A percentile compares a stretch with the other conserved stretches of the same genome.
phyloP scores from a whole-genome alignment of 2,888 invertebrate genomes.

The Aphodius sticticus region DNA sequence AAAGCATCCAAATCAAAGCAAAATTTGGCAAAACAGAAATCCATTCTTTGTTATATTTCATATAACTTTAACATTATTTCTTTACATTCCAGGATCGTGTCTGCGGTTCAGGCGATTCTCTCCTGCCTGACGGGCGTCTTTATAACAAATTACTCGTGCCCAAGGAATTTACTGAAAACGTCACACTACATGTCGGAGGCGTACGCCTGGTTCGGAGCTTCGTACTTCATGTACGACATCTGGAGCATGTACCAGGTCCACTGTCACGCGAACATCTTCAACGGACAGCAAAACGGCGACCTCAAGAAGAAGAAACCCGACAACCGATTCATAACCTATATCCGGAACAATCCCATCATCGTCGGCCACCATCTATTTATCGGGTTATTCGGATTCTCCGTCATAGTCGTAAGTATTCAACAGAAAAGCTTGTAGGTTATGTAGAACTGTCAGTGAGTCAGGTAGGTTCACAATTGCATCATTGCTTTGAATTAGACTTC shows the following conservation, averaged over 20 bases:
- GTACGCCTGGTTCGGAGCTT: slow-evolving; percentile 82
- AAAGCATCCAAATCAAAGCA: too few species aligned
- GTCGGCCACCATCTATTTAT: slow-evolving; percentile 79
- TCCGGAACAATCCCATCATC: slow-evolving; percentile 72
- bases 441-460: not conserved
- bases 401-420: slow-evolving; percentile 71
- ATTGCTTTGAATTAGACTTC: too few species aligned
- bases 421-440: not conserved
- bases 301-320: slow-evolving; percentile 37
- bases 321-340: slow-evolving; percentile 48
- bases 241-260: slow-evolving; percentile 83
- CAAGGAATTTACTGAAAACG: slow-evolving; percentile 71
- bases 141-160: slow-evolving; percentile 74
- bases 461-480: not conserved
- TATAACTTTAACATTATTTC: not conserved
- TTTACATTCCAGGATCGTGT: slow-evolving; percentile 67
- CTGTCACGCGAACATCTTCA: slow-evolving; percentile 42
- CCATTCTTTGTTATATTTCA: not conserved
- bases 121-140: slow-evolving; percentile 73
- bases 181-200: slow-evolving; percentile 78
- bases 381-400: slow-evolving; percentile 76
- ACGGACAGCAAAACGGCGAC: slow-evolving; percentile 44
- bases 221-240: slow-evolving; percentile 81
- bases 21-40: too few species aligned
- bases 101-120: slow-evolving; percentile 74